A percentile compares a stretch with the other conserved stretches of the same genome.
phyloP scores from a whole-genome alignment of 1,140 invertebrate genomes.

The Microplitis demolitor region DNA sequence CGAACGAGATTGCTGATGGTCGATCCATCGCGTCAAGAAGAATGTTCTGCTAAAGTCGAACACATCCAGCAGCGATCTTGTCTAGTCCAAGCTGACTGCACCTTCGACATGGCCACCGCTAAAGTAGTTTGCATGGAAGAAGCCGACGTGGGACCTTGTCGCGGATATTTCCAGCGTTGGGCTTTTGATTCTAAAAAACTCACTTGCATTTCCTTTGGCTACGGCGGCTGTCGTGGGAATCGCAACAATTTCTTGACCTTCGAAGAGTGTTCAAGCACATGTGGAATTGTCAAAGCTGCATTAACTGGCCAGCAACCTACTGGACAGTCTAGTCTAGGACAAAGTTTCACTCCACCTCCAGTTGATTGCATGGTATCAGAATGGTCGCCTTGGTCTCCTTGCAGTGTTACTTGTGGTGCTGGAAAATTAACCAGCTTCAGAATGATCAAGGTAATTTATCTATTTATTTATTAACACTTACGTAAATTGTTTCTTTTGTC shows the following conservation, averaged over 20 bases:
- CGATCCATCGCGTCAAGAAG: slow-evolving; percentile 63
- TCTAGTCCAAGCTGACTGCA: slow-evolving; percentile 69
- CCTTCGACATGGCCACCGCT: slow-evolving; percentile 73
- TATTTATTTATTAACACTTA: background rate
- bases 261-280: slow-evolving; percentile 78
- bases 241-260: slow-evolving; percentile 84
- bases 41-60: slow-evolving; percentile 67
- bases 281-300: slow-evolving; percentile 59
- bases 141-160: slow-evolving; percentile 78
- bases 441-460: slow-evolving; percentile 62
- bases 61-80: slow-evolving; percentile 71
- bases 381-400: slow-evolving; percentile 78
- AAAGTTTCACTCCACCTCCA: slow-evolving; percentile 26
- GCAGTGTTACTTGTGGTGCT: slow-evolving; percentile 73
- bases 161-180: slow-evolving; percentile 81
- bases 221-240: slow-evolving; percentile 90
- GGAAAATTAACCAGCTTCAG: slow-evolving; percentile 67
- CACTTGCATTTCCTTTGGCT: slow-evolving; percentile 82
- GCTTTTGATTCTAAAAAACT: slow-evolving; percentile 75
- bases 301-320: slow-evolving; percentile 28
- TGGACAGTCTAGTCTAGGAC: background rate
- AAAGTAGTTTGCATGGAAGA: slow-evolving; percentile 81
- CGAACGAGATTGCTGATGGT: slow-evolving; percentile 73
- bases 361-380: slow-evolving; percentile 71
- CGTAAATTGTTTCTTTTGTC: background rate